A percentile compares a stretch with the other conserved stretches of the same genome.
Evolutionary conservation across 1,140 invertebrate genomes (phyloP).

Genomic region (Mercenaria mercenaria): DNA sequence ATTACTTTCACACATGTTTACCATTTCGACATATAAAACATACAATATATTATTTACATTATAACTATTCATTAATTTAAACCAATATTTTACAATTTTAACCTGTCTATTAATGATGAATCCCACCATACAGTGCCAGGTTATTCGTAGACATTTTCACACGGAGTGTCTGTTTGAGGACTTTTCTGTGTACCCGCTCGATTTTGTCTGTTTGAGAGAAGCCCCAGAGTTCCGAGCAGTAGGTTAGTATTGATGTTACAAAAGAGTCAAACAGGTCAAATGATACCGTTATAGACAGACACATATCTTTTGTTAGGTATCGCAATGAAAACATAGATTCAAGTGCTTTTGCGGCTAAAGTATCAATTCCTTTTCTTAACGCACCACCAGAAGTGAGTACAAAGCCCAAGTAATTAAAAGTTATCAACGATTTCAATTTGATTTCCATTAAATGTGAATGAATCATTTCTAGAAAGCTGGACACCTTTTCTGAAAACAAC

Average conservation of each 20-base stretch:
- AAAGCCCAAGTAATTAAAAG: background rate
- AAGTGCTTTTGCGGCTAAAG: background rate
- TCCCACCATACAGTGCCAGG: slow-evolving; percentile 11
- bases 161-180: background rate
- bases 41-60: background rate
- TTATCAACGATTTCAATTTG: too few relatives aligned
- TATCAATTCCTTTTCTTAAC: background rate
- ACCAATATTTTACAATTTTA: slow-evolving; percentile 21
- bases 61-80: slow-evolving; percentile 5
- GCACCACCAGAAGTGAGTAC: background rate
- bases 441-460: too few relatives aligned
- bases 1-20: background rate
- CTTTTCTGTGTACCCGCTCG: slow-evolving; percentile 14
- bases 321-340: slow-evolving; percentile 16
- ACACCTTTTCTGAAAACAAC: too few relatives aligned
- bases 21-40: too few relatives aligned
- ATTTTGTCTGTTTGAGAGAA: background rate
- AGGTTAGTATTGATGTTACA: slow-evolving; percentile 4
- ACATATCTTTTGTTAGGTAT: background rate
- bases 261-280: slow-evolving; percentile 46
- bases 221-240: slow-evolving; percentile 13
- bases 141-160: slow-evolving; percentile 16
- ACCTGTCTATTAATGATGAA: too few relatives aligned
- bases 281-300: background rate
- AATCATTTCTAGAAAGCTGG: too few relatives aligned